phyloP scores from a whole-genome alignment of 2,888 invertebrate genomes.

The Lampropteryx suffumata region DNA sequence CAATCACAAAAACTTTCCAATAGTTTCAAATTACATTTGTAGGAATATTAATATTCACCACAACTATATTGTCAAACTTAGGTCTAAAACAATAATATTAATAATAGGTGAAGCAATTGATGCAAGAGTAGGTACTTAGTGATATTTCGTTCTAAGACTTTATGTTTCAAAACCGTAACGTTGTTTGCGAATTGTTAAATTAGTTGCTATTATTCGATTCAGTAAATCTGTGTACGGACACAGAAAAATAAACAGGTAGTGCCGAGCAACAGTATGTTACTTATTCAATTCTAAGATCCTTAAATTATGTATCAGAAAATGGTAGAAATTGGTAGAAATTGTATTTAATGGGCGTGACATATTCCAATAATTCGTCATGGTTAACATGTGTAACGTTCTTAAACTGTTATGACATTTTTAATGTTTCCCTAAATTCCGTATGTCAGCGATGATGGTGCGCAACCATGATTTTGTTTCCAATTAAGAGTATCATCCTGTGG shows the following conservation, averaged over 20 bases:
- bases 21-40: constrained; percentile 47
- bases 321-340: background rate
- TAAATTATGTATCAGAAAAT: background rate
- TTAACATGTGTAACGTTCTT: too few relatives aligned
- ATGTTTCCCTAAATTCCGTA: too few relatives aligned
- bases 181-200: constrained; percentile 27
- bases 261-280: too few relatives aligned
- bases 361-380: too few relatives aligned
- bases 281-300: background rate
- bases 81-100: constrained; percentile 10
- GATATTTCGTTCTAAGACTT: constrained; percentile 14
- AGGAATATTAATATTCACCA: constrained; percentile 23
- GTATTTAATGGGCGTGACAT: too few relatives aligned
- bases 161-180: constrained; percentile 27
- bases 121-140: background rate
- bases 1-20: constrained; percentile 77
- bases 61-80: constrained; percentile 20
- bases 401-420: too few relatives aligned
- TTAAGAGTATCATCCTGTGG: too few relatives aligned
- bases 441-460: too few relatives aligned
- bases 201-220: constrained; percentile 15
- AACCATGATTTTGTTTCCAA: too few relatives aligned
- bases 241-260: too few relatives aligned
- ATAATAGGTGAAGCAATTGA: too few relatives aligned
- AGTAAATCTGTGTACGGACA: background rate